Evolutionary conservation across 2,113 vertebrate genomes (phyloP).

Genomic region (Alouatta palliata): DNA sequence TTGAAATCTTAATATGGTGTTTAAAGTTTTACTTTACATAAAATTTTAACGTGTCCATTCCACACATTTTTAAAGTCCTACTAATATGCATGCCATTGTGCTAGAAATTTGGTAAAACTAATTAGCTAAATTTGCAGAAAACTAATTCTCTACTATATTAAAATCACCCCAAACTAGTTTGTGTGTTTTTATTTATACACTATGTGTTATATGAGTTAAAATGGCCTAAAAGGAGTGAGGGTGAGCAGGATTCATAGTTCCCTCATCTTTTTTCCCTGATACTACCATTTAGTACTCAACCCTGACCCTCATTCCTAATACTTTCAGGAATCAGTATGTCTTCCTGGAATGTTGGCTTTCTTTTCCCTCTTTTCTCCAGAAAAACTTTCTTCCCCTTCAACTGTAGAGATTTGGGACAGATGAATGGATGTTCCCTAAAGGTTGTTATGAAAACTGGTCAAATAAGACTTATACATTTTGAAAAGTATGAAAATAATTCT

Average conservation of each 20-base stretch:
- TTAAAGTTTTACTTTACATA: constrained; percentile 2
- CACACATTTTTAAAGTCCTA: neutral
- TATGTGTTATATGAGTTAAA: neutral
- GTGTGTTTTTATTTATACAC: neutral
- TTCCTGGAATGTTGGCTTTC: neutral
- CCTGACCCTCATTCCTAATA: neutral
- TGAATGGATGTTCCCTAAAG: neutral
- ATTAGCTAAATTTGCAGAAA: neutral
- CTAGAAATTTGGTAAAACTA: neutral
- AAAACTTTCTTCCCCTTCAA: neutral
- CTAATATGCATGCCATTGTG: neutral
- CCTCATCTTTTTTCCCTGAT: neutral
- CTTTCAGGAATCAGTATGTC: neutral
- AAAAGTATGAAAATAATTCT: neutral
- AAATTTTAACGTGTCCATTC: neutral
- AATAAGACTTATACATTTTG: neutral
- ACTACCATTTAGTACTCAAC: neutral
- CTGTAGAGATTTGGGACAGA: neutral
- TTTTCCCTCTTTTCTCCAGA: neutral
- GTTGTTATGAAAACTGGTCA: neutral
- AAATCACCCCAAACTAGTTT: neutral
- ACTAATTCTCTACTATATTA: neutral
- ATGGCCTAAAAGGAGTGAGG: neutral
- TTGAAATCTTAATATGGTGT: neutral
- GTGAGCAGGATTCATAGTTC: neutral